Percentiles rank a stretch among this genome's conserved stretches.
phyloP scores from a whole-genome alignment of 2,113 vertebrate genomes.

The Gobiocypris rarus region DNA sequence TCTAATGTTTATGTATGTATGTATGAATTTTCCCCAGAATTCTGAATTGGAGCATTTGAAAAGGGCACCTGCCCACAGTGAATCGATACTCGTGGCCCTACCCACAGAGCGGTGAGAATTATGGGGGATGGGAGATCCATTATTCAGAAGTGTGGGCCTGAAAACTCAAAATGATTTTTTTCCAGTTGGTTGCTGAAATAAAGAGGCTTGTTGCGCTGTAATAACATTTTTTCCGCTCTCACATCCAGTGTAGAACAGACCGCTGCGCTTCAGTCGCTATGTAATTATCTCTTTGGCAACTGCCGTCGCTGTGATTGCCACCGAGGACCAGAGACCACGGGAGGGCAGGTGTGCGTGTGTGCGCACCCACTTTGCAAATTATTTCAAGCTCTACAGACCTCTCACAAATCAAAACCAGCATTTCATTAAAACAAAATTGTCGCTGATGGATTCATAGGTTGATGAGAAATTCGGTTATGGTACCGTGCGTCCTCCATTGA shows the following conservation, averaged over 20 bases:
- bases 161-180: conserved; percentile 90
- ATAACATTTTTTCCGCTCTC: conserved; percentile 1
- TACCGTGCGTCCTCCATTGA: conserved; percentile 25
- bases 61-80: conserved; percentile 12
- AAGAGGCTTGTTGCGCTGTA: conserved; percentile 84
- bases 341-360: conserved; percentile 57
- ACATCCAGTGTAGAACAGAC: conserved; percentile 8
- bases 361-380: conserved; percentile 28
- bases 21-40: not conserved
- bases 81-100: conserved; percentile 36
- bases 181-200: conserved; percentile 88
- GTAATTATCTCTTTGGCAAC: conserved; percentile 75
- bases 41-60: conserved; percentile 31
- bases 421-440: conserved; percentile 59
- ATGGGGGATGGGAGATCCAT: conserved; percentile 76
- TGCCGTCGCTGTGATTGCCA: conserved; percentile 70
- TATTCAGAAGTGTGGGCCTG: conserved; percentile 81
- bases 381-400: conserved; percentile 40
- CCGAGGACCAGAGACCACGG: conserved; percentile 64
- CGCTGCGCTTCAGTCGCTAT: conserved; percentile 61
- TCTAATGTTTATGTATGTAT: conserved; percentile 41
- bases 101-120: conserved; percentile 1
- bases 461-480: conserved; percentile 49
- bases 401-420: conserved; percentile 44
- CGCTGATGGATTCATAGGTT: conserved; percentile 48